Conservation (phyloP, 2,888 invertebrate species). For the Ectobius pallidus region DNA sequence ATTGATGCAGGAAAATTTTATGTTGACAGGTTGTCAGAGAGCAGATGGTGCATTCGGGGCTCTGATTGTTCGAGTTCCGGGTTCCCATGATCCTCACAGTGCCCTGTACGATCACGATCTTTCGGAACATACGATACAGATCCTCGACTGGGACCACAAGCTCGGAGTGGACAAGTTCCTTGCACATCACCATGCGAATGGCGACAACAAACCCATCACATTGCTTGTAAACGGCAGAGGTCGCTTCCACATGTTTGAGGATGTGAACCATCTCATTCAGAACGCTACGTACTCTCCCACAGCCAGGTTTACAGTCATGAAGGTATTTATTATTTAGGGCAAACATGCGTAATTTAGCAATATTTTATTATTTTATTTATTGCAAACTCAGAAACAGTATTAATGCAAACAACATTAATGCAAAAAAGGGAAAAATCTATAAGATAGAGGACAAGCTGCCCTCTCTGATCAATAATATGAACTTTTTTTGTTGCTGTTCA, state of each 20-base stretch:
- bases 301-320: constrained; percentile 68
- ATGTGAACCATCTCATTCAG: not conserved
- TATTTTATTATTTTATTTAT: no score
- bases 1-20: no score
- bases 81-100: constrained; percentile 66
- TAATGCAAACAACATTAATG: no score
- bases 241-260: not conserved
- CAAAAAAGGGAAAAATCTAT: no score
- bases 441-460: no score
- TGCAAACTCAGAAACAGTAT: no score
- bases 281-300: constrained; percentile 59
- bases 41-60: constrained; percentile 86
- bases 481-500: no score
- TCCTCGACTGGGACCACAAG: constrained; percentile 84
- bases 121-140: constrained; percentile 71
- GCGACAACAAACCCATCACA: constrained; percentile 82
- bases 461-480: no score
- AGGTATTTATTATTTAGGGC: constrained; percentile 64
- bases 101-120: constrained; percentile 80
- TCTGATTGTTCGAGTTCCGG: constrained; percentile 73
- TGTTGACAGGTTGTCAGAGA: constrained; percentile 72
- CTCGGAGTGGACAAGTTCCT: constrained; percentile 76
- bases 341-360: no score
- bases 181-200: constrained; percentile 82
- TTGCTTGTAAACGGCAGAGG: constrained; percentile 85